These are phyloP conservation scores for Hedychridium roseum DNA, from an alignment of 2,888 invertebrate genomes.

Conservation along the genomic window DNA sequence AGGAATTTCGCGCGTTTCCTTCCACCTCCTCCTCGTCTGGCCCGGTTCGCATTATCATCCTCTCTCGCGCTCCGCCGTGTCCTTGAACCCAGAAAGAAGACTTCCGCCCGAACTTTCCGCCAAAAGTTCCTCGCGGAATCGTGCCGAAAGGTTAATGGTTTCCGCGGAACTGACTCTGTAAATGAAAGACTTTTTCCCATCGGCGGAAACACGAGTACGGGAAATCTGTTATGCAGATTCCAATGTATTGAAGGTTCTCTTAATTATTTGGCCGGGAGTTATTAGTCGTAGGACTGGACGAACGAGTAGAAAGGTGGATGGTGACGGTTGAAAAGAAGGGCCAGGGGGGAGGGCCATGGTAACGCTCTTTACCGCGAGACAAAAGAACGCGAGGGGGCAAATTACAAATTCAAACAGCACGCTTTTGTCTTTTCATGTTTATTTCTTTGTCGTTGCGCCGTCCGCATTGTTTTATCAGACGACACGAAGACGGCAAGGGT, in stretches of 20 bases:
- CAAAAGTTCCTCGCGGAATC: too few relatives aligned
- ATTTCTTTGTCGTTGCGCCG: conserved; percentile 61
- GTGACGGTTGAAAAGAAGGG: conserved; percentile 12
- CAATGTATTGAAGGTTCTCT: too few relatives aligned
- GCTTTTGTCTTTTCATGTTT: conserved; percentile 61
- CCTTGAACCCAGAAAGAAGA: too few relatives aligned
- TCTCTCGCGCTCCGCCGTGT: too few relatives aligned
- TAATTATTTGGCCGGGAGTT: too few relatives aligned
- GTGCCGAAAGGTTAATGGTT: too few relatives aligned
- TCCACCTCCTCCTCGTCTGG: conserved; percentile 21
- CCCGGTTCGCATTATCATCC: conserved; percentile 13
- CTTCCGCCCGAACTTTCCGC: too few relatives aligned
- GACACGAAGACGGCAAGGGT: conserved; percentile 31
- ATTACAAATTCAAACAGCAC: conserved; percentile 62
- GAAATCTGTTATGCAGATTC: too few relatives aligned
- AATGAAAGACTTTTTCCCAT: too few relatives aligned
- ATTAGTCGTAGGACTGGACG: conserved; percentile 18
- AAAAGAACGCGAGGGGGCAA: conserved; percentile 55
- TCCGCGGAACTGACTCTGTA: too few relatives aligned
- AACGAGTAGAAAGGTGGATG: conserved; percentile 23
- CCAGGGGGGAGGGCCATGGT: conserved; percentile 18
- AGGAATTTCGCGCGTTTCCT: conserved; percentile 51
- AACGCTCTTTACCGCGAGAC: conserved; percentile 56
- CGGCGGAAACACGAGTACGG: too few relatives aligned
- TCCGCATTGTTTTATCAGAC: conserved; percentile 60